phyloP scores from a whole-genome alignment of 2,113 vertebrate genomes.

The Haemorhous mexicanus region DNA sequence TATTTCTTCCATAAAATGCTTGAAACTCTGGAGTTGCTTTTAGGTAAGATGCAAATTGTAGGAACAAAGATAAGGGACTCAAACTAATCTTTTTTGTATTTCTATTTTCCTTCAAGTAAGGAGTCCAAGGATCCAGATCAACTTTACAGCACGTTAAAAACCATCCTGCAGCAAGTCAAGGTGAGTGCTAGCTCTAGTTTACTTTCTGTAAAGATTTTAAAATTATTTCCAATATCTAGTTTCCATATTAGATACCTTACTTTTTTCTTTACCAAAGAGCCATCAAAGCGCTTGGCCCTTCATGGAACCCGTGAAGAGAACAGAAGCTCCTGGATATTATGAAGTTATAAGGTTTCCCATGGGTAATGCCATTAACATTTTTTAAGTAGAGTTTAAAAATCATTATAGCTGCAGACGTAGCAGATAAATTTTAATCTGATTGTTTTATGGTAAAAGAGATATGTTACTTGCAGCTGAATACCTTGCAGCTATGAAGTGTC shows the following conservation, averaged over 20 bases:
- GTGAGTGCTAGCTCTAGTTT: constrained; percentile 68
- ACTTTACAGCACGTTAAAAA: constrained; percentile 91
- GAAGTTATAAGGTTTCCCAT: constrained; percentile 99
- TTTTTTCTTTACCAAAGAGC: constrained; percentile 81
- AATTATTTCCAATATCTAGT: constrained; percentile 55
- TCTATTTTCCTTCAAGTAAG: constrained; percentile 82
- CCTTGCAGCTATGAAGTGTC: not conserved
- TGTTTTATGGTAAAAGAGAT: not conserved
- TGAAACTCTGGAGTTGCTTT: not conserved
- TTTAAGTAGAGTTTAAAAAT: constrained; percentile 64
- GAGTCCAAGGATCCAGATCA: constrained; percentile 96
- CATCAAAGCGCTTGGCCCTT: constrained; percentile 99
- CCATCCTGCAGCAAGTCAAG: constrained; percentile 96
- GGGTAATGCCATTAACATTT: constrained; percentile 84
- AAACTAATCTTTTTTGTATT: constrained; percentile 26
- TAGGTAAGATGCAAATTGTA: not conserved
- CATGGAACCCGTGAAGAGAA: constrained; percentile 99
- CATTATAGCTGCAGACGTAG: constrained; percentile 31
- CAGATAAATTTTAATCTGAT: not conserved
- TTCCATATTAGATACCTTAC: constrained; percentile 68
- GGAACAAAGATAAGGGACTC: not conserved
- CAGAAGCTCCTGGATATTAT: constrained; percentile 98
- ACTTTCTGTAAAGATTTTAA: constrained; percentile 11
- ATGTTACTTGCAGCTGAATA: not conserved
- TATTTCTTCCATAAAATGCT: not conserved